A percentile compares a stretch with the other conserved stretches of the same genome.
These are phyloP conservation scores for Druon quercuslanigerum DNA, from an alignment of 1,140 invertebrate species.

Conservation along the genomic window DNA sequence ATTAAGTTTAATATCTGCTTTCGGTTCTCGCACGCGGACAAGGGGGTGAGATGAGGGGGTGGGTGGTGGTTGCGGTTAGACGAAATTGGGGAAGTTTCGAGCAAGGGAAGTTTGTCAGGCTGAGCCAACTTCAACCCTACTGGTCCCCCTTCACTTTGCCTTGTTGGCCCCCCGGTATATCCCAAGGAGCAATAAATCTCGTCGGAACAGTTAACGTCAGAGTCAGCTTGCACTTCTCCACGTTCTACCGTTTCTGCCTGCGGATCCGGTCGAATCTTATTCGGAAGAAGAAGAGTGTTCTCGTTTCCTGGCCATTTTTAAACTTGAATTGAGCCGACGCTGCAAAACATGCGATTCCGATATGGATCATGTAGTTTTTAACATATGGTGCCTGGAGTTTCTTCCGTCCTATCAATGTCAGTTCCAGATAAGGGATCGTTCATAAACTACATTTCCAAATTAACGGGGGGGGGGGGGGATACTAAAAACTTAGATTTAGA, in stretches of 20 bases:
- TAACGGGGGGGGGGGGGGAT: too few relatives aligned
- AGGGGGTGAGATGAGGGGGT: conserved; percentile 32
- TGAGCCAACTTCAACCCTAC: conserved; percentile 28
- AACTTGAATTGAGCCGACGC: conserved; percentile 44
- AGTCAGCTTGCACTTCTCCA: conserved; percentile 48
- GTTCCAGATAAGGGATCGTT: neutral
- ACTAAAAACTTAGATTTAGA: too few relatives aligned
- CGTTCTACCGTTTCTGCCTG: conserved; percentile 32
- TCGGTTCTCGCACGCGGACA: conserved; percentile 56
- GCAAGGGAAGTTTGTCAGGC: too few relatives aligned
- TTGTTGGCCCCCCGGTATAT: conserved; percentile 43
- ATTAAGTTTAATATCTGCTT: conserved; percentile 73
- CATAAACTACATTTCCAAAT: too few relatives aligned
- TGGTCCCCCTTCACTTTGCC: conserved; percentile 28
- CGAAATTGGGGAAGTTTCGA: conserved; percentile 64
- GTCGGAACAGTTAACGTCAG: conserved; percentile 54
- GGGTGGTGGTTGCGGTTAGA: conserved; percentile 46
- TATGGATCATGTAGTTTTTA: neutral
- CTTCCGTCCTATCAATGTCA: neutral
- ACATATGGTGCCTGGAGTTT: neutral
- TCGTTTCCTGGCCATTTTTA: conserved; percentile 48
- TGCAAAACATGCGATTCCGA: conserved; percentile 5
- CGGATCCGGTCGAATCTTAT: neutral
- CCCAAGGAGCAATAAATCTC: conserved; percentile 54
- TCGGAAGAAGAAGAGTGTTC: conserved; percentile 22